Conservation (phyloP, 2,113 vertebrate species). For the Nerophis ophidion region DNA sequence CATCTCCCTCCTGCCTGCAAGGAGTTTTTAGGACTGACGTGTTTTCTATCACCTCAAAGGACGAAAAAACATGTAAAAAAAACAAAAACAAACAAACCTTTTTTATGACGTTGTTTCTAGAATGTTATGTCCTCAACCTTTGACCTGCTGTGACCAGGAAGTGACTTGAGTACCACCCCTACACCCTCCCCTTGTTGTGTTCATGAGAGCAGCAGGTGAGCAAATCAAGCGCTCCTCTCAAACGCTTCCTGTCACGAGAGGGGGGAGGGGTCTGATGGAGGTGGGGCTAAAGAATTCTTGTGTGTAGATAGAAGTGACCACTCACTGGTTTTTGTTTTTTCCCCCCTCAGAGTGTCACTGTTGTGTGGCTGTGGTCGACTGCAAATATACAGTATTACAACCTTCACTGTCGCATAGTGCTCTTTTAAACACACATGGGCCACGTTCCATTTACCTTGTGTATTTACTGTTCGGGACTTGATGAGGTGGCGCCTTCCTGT, state of each 20-base stretch:
- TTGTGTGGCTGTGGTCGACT: conserved; percentile 64
- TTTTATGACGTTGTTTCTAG: conserved; percentile 59
- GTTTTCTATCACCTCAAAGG: conserved; percentile 55
- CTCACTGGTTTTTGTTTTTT: conserved; percentile 28
- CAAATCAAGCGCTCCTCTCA: conserved; percentile 34
- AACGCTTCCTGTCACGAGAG: not conserved
- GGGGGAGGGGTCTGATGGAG: conserved; percentile 2
- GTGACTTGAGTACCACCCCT: conserved; percentile 2
- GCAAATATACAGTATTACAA: conserved; percentile 71
- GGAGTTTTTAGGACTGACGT: conserved; percentile 52
- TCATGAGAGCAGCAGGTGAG: conserved; percentile 1
- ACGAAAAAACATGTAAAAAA: conserved; percentile 24
- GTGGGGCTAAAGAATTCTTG: conserved; percentile 37
- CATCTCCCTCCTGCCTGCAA: conserved; percentile 39
- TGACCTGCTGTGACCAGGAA: conserved; percentile 26
- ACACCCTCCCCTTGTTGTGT: not conserved
- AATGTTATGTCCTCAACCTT: conserved; percentile 39
- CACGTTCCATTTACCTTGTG: conserved; percentile 55
- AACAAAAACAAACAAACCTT: conserved; percentile 4
- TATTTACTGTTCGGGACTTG: conserved; percentile 66
- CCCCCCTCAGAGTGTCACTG: conserved; percentile 59
- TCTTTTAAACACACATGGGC: conserved; percentile 34
- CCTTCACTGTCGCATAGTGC: conserved; percentile 9
- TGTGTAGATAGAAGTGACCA: conserved; percentile 61
- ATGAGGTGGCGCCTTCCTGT: conserved; percentile 49